Base-by-base conservation (phyloP, 1,140 invertebrate species). In the Drosophila dunni region DNA sequence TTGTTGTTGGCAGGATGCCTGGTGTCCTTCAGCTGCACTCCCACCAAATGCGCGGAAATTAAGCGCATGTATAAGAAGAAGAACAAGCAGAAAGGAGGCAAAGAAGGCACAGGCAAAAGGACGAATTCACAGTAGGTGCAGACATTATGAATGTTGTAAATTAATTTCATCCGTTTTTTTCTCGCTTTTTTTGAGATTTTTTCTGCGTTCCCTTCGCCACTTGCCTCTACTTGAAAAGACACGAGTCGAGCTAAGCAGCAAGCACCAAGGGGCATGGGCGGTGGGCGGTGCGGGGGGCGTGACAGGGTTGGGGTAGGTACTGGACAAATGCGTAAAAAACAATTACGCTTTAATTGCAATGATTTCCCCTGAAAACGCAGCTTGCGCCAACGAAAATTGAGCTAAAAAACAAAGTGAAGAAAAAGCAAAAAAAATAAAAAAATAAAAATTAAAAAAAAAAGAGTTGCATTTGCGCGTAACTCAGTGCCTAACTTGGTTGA, bases 341-440 rank as follows among this genome's bases (percentile, higher is more conserved):
- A 86, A 86, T 86, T 85, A 85, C 66, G 81, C 72, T 85, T 85
- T 85, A 86, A 86, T 86, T 86, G 82, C 82, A 85, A 82, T 82
- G 79, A 86, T 88, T 88, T 88, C 77, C 77, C 70, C 66, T 54
- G 56, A 60, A 66, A 71, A 78, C 57, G 53, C 45, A 58, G 36
- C 20, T 46, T 34, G 57, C 48, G 36, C 67, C 48, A 68, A 61
- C 46, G 48, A 78, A 78, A 84, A 80, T 74, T 67, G 44, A 69
- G 60, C 66, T 75, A 45, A 58, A 61, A 75, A 60, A 50, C 29
- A 9, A 3, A 1, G 1, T 3, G 4, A 10, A 13, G 34, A 60
- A 42, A 70, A 36, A 51, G 36, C 50, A 5, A n/a, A 38, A 61
- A 68, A 42, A 65, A 48, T 8, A 15, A 34, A 20, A 0, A 9